These are phyloP conservation scores for Melipona quadrifasciata DNA, from an alignment of 1,140 invertebrate genomes.

Conservation along the genomic window DNA sequence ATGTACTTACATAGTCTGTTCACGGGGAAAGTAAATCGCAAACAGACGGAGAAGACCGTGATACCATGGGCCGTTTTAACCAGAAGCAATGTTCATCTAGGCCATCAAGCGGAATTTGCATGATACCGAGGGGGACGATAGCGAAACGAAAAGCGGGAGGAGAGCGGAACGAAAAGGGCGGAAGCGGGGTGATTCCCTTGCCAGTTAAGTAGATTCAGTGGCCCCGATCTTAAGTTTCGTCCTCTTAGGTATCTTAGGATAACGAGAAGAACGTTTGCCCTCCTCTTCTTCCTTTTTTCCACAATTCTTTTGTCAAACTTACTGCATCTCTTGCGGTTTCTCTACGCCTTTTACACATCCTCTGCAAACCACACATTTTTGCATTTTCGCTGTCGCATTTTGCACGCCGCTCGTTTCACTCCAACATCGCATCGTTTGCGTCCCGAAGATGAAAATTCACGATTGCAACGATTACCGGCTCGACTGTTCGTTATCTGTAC, in stretches of 20 bases:
- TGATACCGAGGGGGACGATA: not conserved
- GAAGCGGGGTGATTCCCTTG: slow-evolving; percentile 22
- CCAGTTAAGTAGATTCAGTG: slow-evolving; percentile 59
- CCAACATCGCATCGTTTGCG: too few species aligned
- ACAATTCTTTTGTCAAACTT: not conserved
- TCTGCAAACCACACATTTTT: not conserved
- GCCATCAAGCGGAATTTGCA: slow-evolving; percentile 32
- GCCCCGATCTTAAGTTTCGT: slow-evolving; percentile 58
- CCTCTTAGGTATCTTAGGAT: slow-evolving; percentile 37
- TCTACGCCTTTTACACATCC: not conserved
- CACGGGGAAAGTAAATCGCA: not conserved
- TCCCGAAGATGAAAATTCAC: not conserved
- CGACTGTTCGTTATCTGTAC: not conserved
- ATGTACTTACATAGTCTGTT: too few species aligned
- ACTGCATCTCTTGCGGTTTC: not conserved
- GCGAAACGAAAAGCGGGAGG: not conserved
- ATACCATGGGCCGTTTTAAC: not conserved
- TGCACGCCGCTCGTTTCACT: too few species aligned
- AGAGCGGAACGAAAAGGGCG: not conserved
- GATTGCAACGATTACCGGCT: not conserved
- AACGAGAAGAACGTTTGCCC: slow-evolving; percentile 6
- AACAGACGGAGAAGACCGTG: not conserved
- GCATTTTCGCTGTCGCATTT: not conserved
- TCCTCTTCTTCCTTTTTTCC: not conserved
- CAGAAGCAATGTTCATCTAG: slow-evolving; percentile 32